Evolutionary conservation across 1,140 invertebrate genomes (phyloP).

Genomic region (Drosophila elegans): DNA sequence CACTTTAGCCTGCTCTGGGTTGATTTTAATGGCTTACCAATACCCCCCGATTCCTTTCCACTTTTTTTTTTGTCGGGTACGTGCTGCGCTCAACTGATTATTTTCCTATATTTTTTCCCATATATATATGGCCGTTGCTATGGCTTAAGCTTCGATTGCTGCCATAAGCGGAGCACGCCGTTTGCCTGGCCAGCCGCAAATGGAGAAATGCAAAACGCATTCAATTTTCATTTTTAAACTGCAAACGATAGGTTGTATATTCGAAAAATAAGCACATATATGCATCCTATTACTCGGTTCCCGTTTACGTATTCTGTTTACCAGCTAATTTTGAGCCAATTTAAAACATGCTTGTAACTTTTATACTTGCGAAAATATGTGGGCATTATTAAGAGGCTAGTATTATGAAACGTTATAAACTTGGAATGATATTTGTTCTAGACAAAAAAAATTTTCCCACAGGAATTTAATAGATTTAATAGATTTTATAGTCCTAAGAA

Average conservation of each 20-base stretch:
- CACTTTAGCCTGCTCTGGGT: conserved; percentile 27
- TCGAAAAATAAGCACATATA: conserved; percentile 11
- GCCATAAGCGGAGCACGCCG: conserved; percentile 34
- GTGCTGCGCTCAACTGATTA: conserved; percentile 56
- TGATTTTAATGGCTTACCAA: conserved; percentile 54
- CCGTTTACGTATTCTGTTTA: neutral
- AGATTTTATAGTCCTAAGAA: too few species aligned
- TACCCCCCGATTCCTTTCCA: conserved; percentile 15
- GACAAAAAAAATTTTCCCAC: too few species aligned
- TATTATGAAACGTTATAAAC: too few species aligned
- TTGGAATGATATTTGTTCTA: too few species aligned
- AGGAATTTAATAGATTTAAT: too few species aligned
- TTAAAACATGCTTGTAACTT: too few species aligned
- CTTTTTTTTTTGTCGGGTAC: conserved; percentile 3
- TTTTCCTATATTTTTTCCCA: conserved; percentile 30
- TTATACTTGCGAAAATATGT: too few species aligned
- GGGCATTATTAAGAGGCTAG: too few species aligned
- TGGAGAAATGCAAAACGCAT: conserved; percentile 35
- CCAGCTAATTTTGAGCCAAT: neutral
- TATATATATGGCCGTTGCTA: conserved; percentile 18
- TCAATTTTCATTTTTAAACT: conserved; percentile 63
- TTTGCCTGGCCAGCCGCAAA: conserved; percentile 14
- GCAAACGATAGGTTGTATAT: conserved; percentile 56
- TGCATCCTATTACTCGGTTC: neutral
- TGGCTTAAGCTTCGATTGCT: conserved; percentile 54